Evolutionary conservation across 2,888 invertebrate species (phyloP).

Genomic region (Antheraea yamamai): DNA sequence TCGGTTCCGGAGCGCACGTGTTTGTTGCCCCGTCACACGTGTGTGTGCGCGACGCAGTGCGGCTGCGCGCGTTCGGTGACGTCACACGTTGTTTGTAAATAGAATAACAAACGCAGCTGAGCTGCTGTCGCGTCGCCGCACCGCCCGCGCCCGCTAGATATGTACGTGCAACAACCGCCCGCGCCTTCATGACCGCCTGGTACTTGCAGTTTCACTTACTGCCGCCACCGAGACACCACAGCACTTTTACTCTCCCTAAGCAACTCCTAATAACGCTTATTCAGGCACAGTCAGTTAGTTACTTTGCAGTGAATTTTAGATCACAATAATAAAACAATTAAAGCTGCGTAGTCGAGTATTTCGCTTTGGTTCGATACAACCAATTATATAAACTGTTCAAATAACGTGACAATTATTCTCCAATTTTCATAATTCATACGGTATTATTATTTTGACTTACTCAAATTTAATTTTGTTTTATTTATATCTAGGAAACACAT

Average conservation of each 20-base stretch:
- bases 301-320: no score
- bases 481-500: no score
- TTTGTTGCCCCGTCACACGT: conserved; percentile 10
- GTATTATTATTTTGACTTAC: no score
- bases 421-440: no score
- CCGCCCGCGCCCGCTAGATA: background rate
- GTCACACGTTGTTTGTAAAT: conserved; percentile 38
- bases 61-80: conserved; percentile 28
- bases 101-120: conserved; percentile 22
- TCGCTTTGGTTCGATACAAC: no score
- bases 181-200: no score
- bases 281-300: background rate
- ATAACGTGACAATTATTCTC: no score
- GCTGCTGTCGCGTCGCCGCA: background rate
- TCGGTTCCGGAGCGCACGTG: conserved; percentile 13
- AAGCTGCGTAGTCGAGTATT: no score
- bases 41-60: conserved; percentile 22
- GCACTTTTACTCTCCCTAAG: background rate
- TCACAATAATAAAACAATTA: no score
- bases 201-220: conserved; percentile 10
- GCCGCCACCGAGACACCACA: background rate
- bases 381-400: no score
- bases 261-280: background rate
- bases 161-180: background rate
- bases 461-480: no score